These are phyloP conservation scores for Phaethornis superciliosus DNA, from an alignment of 2,113 vertebrate genomes.

Conservation along the genomic window DNA sequence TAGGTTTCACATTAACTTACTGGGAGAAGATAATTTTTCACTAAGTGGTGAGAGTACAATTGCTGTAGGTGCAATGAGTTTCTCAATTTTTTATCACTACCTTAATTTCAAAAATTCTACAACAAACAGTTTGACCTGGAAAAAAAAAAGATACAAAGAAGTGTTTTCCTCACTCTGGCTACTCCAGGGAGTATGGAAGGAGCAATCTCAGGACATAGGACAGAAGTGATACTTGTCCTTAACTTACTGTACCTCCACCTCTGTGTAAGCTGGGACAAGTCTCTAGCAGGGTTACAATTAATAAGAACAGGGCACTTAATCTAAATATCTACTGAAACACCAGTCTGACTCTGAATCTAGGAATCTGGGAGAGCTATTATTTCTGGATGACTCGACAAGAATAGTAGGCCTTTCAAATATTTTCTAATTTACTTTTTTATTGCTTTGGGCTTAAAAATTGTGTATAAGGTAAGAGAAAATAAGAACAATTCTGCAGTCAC, in stretches of 20 bases:
- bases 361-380: not conserved
- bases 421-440: not conserved
- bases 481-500: not conserved
- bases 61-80: not conserved
- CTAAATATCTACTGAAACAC: not conserved
- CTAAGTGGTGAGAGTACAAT: not conserved
- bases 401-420: not conserved
- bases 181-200: not conserved
- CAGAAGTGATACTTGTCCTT: not conserved
- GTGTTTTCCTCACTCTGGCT: not conserved
- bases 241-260: not conserved
- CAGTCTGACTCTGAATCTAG: not conserved
- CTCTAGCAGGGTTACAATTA: not conserved
- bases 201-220: not conserved
- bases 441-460: not conserved
- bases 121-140: not conserved
- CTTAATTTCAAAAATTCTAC: not conserved
- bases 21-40: not conserved
- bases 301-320: not conserved
- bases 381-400: not conserved
- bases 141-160: not conserved
- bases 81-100: not conserved
- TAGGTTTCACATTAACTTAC: constrained; percentile 3
- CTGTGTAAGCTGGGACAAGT: not conserved
- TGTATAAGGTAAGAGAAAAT: not conserved